Base-by-base conservation (phyloP, 1,140 invertebrate species). In the Leptinotarsa defecta region DNA sequence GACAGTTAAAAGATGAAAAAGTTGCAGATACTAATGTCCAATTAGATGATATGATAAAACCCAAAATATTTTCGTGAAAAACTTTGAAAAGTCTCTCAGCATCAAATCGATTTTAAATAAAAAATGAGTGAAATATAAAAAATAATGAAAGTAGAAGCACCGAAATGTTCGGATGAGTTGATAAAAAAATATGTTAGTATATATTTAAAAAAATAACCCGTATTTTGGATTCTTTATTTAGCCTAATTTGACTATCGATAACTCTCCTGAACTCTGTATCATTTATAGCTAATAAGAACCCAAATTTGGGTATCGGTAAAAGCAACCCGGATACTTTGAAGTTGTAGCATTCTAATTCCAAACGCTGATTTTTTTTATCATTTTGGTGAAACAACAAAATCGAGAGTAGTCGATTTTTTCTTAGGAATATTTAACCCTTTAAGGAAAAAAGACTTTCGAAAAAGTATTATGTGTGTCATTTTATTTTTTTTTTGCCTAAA, bases 401-500 rank as follows among this genome's bases (percentile, higher is more conserved):
- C 20, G 27, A 57, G 17, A 68, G 19, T 43, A 3, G 48, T 49
- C 13, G 15, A 19, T 68, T 24, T 43, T 27, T 24, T 62, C 22
- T 6, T 15, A 52, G 20, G 43, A 69, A 48, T 71, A 70, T 78
- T 71, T 77, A 76, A 77, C 75, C 71, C 74, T 74, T 75, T 73
- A 73, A 78, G 74, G 74, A 76, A 68, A 48, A 70, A 80, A 80
- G 75, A 78, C 72, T 78, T 76, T 68, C 61, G 52, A 57, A 13
- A 13, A n/a, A 65, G 15, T 22, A 13, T 24, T 65, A n/a, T 20
- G 24, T 22, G 20, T 74, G 63, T 64, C 57, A 62, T 73, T 70
- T 73, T 75, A 48, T 71, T 71, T 17, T 63, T 63, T 22, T 76
- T 78, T 76, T 65, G 64, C 24, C 27, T 63, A 70, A 70, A 71